Evolutionary conservation across 2,113 vertebrate genomes (phyloP), one percentile per base, ranked within the genome.

Genomic region (Dipodomys stephensi): DNA sequence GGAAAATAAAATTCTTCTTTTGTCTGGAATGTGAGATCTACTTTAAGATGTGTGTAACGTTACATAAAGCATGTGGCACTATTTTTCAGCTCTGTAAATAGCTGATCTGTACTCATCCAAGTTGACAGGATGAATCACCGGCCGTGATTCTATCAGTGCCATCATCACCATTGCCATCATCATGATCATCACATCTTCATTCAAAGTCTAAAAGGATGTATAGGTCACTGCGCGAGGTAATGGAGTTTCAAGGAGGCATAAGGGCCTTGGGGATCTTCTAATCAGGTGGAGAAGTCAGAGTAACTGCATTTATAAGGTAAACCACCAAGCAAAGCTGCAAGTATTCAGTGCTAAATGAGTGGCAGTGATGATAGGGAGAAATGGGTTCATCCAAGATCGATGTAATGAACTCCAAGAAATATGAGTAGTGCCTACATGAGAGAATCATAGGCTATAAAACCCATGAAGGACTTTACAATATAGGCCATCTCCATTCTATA

Each of bases 211-310:
- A 76, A 71, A 64, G 94, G 84, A 94, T 78, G 23, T 78, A 94
- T 91, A 89, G 87, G 87, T 95, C 92, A 90, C 68, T 68, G 74
- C 60, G 76, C 44, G 10, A 68, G 49, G 77, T 85, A 87, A 96
- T 80, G n/a, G 88, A 78, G 90, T 95, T 97, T 95, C 88, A 90
- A 90, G 94, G 92, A 96, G 65, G 35, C 49, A 80, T 92, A 90
- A 95, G 88, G 91, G 87, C 90, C 92, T 95, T 95, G 73, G 94
- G 69, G 49, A 96, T 69, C 84, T 97, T 79, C 91, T 90, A 96
- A 95, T 95, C 65, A 46, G 90, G 82, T 88, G 87, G 39, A 8
- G 69, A 90, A 90, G 93, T 96, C 90, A 90, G 93, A 74, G 62
- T 53, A 92, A 96, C 74, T 92, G n/a, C 73, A 74, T 95, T 94